A percentile compares a stretch with the other conserved stretches of the same genome.
Conservation (phyloP, 2,113 vertebrate species). For the Alethe diademata region DNA sequence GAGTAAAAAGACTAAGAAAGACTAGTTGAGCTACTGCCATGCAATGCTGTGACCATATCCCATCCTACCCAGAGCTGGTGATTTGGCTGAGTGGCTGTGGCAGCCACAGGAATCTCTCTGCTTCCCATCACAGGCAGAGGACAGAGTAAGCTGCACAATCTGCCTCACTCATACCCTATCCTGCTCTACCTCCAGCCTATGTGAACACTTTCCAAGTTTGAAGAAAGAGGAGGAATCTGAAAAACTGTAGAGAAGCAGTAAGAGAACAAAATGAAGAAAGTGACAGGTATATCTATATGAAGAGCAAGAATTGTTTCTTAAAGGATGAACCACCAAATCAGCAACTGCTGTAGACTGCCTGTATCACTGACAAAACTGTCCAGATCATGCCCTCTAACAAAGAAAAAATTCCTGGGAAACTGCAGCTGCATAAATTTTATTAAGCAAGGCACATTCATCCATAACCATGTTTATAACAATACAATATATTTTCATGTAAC, state of each 20-base stretch:
- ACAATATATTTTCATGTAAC: neutral
- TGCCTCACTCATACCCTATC: neutral
- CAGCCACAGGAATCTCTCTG: neutral
- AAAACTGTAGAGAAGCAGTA: neutral
- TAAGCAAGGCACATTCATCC: neutral
- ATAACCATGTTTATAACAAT: neutral
- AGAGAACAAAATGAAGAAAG: neutral
- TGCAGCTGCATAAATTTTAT: neutral
- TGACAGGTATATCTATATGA: neutral
- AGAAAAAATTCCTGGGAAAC: neutral
- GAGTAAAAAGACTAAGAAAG: neutral
- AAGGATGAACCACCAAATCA: neutral
- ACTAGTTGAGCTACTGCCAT: neutral
- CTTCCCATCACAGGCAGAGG: neutral
- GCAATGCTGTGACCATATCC: neutral
- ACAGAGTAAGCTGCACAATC: neutral
- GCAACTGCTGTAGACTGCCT: neutral
- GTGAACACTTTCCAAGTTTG: neutral
- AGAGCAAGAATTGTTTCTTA: neutral
- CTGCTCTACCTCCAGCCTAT: neutral
- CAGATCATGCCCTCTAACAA: neutral
- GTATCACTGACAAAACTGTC: neutral
- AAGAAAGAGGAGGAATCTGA: neutral
- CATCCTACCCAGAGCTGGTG: fast-evolving
- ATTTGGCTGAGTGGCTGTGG: neutral